phyloP scores from a whole-genome alignment of 2,797 vertebrate genomes.

The Hylomyscus alleni region DNA sequence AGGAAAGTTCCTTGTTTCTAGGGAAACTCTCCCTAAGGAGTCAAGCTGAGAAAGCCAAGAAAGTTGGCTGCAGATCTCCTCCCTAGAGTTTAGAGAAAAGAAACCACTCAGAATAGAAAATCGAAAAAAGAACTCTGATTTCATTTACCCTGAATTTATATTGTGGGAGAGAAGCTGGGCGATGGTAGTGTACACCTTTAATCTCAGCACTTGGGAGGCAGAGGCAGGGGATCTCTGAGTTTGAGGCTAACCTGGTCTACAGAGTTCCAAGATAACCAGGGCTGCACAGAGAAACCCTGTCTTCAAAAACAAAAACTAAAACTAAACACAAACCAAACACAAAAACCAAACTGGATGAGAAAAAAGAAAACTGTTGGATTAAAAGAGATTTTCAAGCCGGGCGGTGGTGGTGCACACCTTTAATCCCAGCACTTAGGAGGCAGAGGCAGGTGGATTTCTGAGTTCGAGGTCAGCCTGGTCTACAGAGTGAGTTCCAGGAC shows the following conservation, averaged over 20 bases:
- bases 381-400: conserved; percentile 59
- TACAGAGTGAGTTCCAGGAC: too few relatives aligned
- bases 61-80: conserved; percentile 34
- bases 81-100: conserved; percentile 45
- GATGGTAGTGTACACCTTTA: neutral
- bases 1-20: neutral
- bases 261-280: neutral
- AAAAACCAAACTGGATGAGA: neutral
- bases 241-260: neutral
- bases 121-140: conserved; percentile 44
- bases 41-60: conserved; percentile 39
- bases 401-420: too few relatives aligned
- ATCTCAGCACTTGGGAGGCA: neutral
- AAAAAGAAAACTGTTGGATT: conserved; percentile 3
- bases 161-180: neutral
- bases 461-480: too few relatives aligned
- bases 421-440: too few relatives aligned
- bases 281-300: neutral
- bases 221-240: neutral
- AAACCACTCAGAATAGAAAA: neutral
- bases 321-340: neutral
- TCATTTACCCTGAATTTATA: conserved; percentile 50
- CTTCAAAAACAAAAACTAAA: neutral
- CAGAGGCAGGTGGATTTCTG: too few relatives aligned
- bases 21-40: conserved; percentile 24